Evolutionary conservation across 1,140 invertebrate species (phyloP), one percentile per base, ranked within the genome.

Genomic region (Brachionus plicatilis): DNA sequence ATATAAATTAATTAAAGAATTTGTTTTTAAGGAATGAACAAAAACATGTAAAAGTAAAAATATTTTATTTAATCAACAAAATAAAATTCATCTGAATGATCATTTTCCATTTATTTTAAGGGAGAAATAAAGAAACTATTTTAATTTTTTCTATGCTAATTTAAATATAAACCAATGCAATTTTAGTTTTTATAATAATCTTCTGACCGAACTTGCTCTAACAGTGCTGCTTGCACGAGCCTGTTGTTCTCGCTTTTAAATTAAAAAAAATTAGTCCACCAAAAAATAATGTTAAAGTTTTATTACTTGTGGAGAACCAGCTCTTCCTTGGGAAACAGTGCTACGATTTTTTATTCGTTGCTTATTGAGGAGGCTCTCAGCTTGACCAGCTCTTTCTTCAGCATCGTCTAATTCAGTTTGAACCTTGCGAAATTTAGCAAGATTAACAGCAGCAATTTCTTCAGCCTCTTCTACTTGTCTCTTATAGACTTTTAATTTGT

Each of bases 401-500:
- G 97, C 96, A 91, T 99, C 97, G 91, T 99, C 83, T 24, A 84
- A 24, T 60, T 84, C 83, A 65, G 24, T 41, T 65, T 84, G 83
- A 14, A 96, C 95, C 91, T 99, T 99, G 89, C 97, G 95, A 94
- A 97, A 99, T 92, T 99, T 99, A 90, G 96, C 96, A 90, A 98
- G 93, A 91, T 98, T 98, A 87, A 98, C 93, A 88, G 95, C 96
- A 87, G 96, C 96, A 88, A 98, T 96, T 91, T 99, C 96, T 92
- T 98, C 96, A 86, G 96, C 96, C 90, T 99, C 97, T 89, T 98
- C 97, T 88, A 98, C 97, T 92, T 98, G 96, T 91, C 96, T 94
- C 94, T 98, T 98, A 93, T 98, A 98, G 86, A 95, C 96, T 93
- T 98, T 98, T 92, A 99, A 97, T 93, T 99, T 99, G 91, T 96